Percentiles rank a stretch among this genome's conserved stretches.
phyloP scores from a whole-genome alignment of 2,888 invertebrate genomes.

The Diaprepes abbreviatus region DNA sequence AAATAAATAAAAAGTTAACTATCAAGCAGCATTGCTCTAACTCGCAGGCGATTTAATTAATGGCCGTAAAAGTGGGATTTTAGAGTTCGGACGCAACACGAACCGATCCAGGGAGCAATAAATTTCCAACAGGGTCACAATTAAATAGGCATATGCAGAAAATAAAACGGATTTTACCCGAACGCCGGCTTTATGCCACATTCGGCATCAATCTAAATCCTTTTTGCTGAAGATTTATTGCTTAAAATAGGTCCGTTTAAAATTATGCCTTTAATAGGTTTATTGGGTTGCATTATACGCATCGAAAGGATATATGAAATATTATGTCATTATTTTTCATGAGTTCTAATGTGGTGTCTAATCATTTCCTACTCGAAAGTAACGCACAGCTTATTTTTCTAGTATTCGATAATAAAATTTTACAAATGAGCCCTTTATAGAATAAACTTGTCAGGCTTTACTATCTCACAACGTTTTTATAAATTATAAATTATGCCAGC shows the following conservation, averaged over 20 bases:
- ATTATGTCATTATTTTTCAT: too few relatives aligned
- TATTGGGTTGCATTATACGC: not conserved
- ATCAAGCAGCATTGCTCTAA: slow-evolving; percentile 49
- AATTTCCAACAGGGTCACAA: slow-evolving; percentile 65
- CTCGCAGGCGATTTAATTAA: slow-evolving; percentile 64
- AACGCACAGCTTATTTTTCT: too few relatives aligned
- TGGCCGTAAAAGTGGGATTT: slow-evolving; percentile 66
- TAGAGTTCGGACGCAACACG: slow-evolving; percentile 61
- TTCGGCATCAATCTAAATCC: slow-evolving; percentile 42
- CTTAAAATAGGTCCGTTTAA: slow-evolving; percentile 25
- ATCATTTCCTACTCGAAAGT: too few relatives aligned
- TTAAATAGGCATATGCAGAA: slow-evolving; percentile 67
- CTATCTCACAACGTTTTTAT: too few relatives aligned
- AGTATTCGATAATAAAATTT: too few relatives aligned
- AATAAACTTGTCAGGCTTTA: too few relatives aligned
- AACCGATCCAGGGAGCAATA: slow-evolving; percentile 64
- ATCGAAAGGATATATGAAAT: too few relatives aligned
- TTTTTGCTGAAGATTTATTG: slow-evolving; percentile 40
- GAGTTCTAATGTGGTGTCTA: too few relatives aligned
- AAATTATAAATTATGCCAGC: too few relatives aligned
- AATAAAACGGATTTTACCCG: slow-evolving; percentile 59
- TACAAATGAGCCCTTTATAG: too few relatives aligned
- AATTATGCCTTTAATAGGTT: slow-evolving; percentile 25
- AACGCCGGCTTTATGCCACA: slow-evolving; percentile 30
- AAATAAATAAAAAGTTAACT: slow-evolving; percentile 64